Conservation (phyloP, 2,113 vertebrate genomes). For the Apaloderma vittatum region DNA sequence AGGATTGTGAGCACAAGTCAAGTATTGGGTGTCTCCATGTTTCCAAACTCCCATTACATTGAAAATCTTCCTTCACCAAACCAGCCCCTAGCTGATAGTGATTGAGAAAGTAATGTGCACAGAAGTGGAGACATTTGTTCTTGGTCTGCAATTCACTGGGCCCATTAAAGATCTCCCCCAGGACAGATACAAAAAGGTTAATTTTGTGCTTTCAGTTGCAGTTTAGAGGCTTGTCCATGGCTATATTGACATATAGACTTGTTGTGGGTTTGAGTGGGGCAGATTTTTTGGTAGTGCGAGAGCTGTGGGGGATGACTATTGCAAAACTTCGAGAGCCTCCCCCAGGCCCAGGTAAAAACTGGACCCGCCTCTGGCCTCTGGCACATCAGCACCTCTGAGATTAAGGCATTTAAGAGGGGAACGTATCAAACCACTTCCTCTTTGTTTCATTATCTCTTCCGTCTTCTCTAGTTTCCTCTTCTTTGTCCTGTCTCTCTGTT, state of each 20-base stretch:
- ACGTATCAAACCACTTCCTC: too few relatives aligned
- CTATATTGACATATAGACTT: neutral
- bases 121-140: neutral
- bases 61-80: neutral
- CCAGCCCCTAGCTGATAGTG: neutral
- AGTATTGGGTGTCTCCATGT: neutral
- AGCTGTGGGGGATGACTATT: too few relatives aligned
- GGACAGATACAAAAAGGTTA: neutral
- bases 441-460: too few relatives aligned
- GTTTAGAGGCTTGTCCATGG: neutral
- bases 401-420: too few relatives aligned
- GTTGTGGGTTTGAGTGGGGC: too few relatives aligned
- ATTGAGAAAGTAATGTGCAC: fast-evolving
- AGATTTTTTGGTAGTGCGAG: too few relatives aligned
- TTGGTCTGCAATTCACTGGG: neutral
- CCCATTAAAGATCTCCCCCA: fast-evolving
- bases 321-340: too few relatives aligned
- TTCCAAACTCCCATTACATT: neutral
- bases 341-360: too few relatives aligned
- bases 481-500: too few relatives aligned
- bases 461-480: too few relatives aligned
- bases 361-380: too few relatives aligned
- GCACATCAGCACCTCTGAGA: too few relatives aligned
- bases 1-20: neutral
- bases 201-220: neutral